Evolutionary conservation across 2,888 invertebrate genomes (phyloP).

Genomic region (Dolichomitus sp.): DNA sequence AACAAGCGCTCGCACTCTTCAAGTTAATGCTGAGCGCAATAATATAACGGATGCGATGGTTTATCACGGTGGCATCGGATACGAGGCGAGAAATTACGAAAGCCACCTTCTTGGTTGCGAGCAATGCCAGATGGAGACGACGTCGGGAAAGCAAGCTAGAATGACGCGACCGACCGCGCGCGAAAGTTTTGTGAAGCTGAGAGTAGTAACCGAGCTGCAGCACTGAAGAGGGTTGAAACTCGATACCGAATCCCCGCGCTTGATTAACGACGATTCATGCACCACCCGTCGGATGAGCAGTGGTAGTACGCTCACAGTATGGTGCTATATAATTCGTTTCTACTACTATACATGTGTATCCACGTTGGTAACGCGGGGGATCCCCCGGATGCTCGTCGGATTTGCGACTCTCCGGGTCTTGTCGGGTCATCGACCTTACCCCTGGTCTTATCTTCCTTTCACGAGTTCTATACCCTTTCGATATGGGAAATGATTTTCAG

Average conservation of each 20-base stretch:
- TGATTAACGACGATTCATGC: slow-evolving; percentile 84
- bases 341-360: slow-evolving; percentile 42
- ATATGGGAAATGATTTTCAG: not conserved
- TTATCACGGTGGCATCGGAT: slow-evolving; percentile 67
- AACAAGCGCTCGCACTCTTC: slow-evolving; percentile 53
- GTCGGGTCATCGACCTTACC: slow-evolving; percentile 77
- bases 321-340: slow-evolving; percentile 47
- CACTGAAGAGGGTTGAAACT: slow-evolving; percentile 81
- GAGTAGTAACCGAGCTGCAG: slow-evolving; percentile 58
- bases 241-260: slow-evolving; percentile 82
- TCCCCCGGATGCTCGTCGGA: slow-evolving; percentile 72
- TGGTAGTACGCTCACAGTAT: slow-evolving; percentile 58
- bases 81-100: slow-evolving; percentile 71
- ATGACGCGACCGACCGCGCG: slow-evolving; percentile 57
- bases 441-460: slow-evolving; percentile 35
- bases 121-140: slow-evolving; percentile 64
- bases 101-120: slow-evolving; percentile 53
- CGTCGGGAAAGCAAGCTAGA: slow-evolving; percentile 47
- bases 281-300: slow-evolving; percentile 78
- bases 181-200: slow-evolving; percentile 46
- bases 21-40: slow-evolving; percentile 59
- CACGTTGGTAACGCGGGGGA: slow-evolving; percentile 34
- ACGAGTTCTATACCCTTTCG: not conserved
- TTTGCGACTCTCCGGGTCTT: slow-evolving; percentile 81
- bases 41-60: slow-evolving; percentile 63